phyloP scores from a whole-genome alignment of 1,140 invertebrate genomes.

The Cecropterus lyciades region DNA sequence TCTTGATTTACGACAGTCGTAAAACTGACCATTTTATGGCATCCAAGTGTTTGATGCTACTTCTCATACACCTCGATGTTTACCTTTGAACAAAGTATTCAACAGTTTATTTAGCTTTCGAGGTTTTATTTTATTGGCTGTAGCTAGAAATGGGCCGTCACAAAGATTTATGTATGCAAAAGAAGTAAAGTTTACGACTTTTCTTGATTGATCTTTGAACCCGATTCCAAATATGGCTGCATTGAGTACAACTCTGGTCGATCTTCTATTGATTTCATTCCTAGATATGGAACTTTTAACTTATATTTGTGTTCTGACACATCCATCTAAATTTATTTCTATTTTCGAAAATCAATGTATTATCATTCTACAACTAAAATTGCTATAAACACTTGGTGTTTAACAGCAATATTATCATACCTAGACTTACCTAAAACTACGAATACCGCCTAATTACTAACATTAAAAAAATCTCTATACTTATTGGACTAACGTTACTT shows the following conservation, averaged over 20 bases:
- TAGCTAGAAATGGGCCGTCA: conserved; percentile 31
- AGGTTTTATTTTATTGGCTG: conserved; percentile 47
- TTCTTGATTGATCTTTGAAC: conserved; percentile 26
- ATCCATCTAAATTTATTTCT: too few species aligned
- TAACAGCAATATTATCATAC: too few species aligned
- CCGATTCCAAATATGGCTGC: conserved; percentile 2
- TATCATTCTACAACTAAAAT: too few species aligned
- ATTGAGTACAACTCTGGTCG: background rate
- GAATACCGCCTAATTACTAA: too few species aligned
- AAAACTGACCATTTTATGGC: conserved; percentile 63
- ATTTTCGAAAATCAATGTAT: too few species aligned
- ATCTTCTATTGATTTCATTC: too few species aligned
- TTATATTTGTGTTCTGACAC: too few species aligned
- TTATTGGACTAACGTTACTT: too few species aligned
- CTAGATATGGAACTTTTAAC: too few species aligned
- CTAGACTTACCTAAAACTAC: too few species aligned
- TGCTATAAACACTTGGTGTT: too few species aligned
- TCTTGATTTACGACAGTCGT: conserved; percentile 59
- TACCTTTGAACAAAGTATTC: conserved; percentile 55
- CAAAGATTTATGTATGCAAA: conserved; percentile 31
- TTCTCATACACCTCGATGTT: conserved; percentile 55
- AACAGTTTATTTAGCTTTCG: conserved; percentile 48
- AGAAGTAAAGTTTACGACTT: conserved; percentile 22
- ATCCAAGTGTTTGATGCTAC: conserved; percentile 55
- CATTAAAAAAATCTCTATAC: too few species aligned